These are phyloP conservation scores for Halotydeus destructor DNA, from an alignment of 1,140 invertebrate species.

Conservation along the genomic window DNA sequence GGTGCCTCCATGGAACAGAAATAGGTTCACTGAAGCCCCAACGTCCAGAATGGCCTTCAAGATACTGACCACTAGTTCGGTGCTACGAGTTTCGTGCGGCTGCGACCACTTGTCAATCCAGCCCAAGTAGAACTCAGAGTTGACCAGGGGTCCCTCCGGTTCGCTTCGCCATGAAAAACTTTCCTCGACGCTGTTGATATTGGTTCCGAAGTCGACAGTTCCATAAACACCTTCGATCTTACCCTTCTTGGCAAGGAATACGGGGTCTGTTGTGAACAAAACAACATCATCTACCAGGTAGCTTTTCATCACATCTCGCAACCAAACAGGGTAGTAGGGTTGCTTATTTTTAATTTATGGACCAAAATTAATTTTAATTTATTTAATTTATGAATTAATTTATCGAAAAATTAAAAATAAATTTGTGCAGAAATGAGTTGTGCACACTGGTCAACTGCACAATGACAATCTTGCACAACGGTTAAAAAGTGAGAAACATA, in stretches of 20 bases:
- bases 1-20: constrained; percentile 17
- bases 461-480: no score
- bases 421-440: no score
- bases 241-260: constrained; percentile 34
- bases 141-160: constrained; percentile 45
- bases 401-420: no score
- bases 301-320: constrained; percentile 20
- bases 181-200: constrained; percentile 2
- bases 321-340: no score
- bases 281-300: constrained; percentile 14
- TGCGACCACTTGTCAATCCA: constrained; percentile 41
- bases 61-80: constrained; percentile 9
- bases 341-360: no score
- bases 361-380: no score
- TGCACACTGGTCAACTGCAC: no score
- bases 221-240: constrained; percentile 38
- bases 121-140: constrained; percentile 74
- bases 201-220: constrained; percentile 50
- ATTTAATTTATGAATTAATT: no score
- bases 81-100: constrained; percentile 16
- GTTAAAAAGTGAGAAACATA: no score
- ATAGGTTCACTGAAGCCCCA: constrained; percentile 23
- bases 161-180: constrained; percentile 20
- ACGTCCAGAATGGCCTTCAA: constrained; percentile 19
- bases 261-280: constrained; percentile 13